These are phyloP conservation scores for Acinonyx jubatus DNA, from an alignment of 2,113 vertebrate species.

Conservation along the genomic window DNA sequence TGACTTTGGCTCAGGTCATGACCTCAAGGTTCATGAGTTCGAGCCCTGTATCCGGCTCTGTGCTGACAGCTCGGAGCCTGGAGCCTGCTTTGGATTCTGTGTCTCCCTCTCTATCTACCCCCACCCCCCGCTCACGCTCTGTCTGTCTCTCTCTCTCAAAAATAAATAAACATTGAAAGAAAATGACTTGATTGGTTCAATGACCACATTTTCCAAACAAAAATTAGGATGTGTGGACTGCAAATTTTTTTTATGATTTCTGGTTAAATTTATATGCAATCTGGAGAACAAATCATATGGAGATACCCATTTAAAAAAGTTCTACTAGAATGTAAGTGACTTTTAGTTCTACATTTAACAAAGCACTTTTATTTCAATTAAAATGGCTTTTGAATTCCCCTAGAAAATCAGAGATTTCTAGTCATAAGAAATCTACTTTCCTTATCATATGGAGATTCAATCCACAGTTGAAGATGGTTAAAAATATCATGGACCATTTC, in stretches of 20 bases:
- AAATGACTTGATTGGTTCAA: slow-evolving; percentile 6
- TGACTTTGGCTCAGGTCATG: too few species aligned
- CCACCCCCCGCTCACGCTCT: too few species aligned
- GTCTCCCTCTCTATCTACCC: too few species aligned
- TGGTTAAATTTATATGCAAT: slow-evolving; percentile 26
- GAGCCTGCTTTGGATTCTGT: too few species aligned
- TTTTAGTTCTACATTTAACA: background rate
- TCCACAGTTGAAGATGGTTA: slow-evolving; percentile 19
- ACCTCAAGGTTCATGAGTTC: too few species aligned
- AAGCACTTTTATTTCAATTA: slow-evolving; percentile 32
- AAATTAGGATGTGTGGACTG: background rate
- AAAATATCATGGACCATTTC: background rate
- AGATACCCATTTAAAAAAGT: background rate
- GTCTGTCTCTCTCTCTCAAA: too few species aligned
- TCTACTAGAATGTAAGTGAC: background rate
- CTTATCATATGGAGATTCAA: background rate
- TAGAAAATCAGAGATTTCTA: background rate
- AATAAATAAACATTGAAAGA: background rate
- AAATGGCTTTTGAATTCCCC: background rate
- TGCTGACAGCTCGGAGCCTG: too few species aligned
- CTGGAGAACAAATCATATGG: background rate
- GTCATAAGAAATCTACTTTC: slow-evolving; percentile 10
- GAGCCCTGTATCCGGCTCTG: too few species aligned
- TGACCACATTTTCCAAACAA: background rate
- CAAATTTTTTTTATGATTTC: slow-evolving; percentile 16